Evolutionary conservation across 1,140 invertebrate genomes (phyloP).

Genomic region (Heliconius himera): DNA sequence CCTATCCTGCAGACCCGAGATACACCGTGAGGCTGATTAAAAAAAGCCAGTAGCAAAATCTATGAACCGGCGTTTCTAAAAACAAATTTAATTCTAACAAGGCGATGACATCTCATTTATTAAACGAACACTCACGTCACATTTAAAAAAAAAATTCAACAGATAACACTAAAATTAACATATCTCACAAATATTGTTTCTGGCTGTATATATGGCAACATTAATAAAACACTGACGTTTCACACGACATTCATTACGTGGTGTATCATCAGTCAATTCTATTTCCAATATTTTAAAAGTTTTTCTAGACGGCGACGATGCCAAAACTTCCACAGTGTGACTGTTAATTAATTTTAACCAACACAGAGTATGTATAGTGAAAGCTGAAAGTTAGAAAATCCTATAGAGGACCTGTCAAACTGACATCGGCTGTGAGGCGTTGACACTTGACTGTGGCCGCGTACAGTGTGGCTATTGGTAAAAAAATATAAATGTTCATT

Average conservation of each 20-base stretch:
- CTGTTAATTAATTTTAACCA: constrained; percentile 70
- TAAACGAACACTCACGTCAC: constrained; percentile 31
- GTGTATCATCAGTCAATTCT: constrained; percentile 69
- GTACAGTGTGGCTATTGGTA: not conserved
- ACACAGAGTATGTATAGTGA: constrained; percentile 40
- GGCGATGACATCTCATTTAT: constrained; percentile 40
- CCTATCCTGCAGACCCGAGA: too few relatives aligned
- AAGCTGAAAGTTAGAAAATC: constrained; percentile 43
- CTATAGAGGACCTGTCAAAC: constrained; percentile 30
- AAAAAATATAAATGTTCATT: constrained; percentile 8
- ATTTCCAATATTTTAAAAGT: constrained; percentile 67
- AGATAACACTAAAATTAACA: constrained; percentile 38
- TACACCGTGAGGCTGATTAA: too few relatives aligned
- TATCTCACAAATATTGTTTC: constrained; percentile 29
- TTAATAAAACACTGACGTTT: constrained; percentile 67
- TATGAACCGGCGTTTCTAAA: constrained; percentile 21
- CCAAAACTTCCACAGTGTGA: constrained; percentile 60
- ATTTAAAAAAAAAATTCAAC: constrained; percentile 31
- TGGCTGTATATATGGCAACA: constrained; percentile 41
- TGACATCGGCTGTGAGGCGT: constrained; percentile 19
- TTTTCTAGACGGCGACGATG: constrained; percentile 58
- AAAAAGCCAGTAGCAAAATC: constrained; percentile 39
- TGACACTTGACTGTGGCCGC: constrained; percentile 10
- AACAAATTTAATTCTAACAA: constrained; percentile 31
- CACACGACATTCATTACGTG: constrained; percentile 63